phyloP scores from a whole-genome alignment of 1,140 invertebrate species.

The Lasaia peninsularis region DNA sequence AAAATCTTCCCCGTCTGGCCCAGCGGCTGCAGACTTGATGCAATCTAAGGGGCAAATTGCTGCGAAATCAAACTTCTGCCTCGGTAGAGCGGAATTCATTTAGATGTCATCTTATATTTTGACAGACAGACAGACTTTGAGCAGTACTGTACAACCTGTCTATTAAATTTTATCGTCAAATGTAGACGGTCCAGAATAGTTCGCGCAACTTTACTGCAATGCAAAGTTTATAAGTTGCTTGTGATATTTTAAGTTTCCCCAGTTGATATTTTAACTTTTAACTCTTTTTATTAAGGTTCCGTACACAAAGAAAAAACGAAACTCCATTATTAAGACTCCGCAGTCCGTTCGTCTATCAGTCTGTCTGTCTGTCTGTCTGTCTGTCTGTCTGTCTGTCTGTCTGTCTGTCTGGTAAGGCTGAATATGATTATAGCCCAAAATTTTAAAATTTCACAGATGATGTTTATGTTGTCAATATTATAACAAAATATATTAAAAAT shows the following conservation, averaged over 20 bases:
- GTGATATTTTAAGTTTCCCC: slow-evolving; percentile 6
- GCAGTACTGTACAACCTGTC: not conserved
- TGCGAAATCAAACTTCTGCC: slow-evolving; percentile 5
- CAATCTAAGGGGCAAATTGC: not conserved
- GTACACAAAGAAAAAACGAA: too few species aligned
- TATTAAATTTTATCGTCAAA: not conserved
- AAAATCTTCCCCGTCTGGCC: not conserved
- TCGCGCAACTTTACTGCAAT: slow-evolving; percentile 7
- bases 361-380: too few species aligned
- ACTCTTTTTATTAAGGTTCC: not conserved
- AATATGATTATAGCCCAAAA: too few species aligned
- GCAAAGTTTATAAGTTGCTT: slow-evolving; percentile 6
- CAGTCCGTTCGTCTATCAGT: too few species aligned
- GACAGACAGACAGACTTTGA: not conserved
- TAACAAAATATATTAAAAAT: too few species aligned
- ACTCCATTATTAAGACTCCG: too few species aligned
- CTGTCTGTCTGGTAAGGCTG: too few species aligned
- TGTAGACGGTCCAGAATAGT: not conserved
- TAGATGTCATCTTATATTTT: slow-evolving; percentile 1
- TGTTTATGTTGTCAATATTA: too few species aligned
- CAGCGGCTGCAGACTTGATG: slow-evolving; percentile 2
- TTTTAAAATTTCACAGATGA: too few species aligned
- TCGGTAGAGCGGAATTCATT: slow-evolving; percentile 3
- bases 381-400: too few species aligned
- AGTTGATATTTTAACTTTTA: not conserved